phyloP scores from a whole-genome alignment of 2,888 invertebrate species.

The Macrosiphum euphorbiae region DNA sequence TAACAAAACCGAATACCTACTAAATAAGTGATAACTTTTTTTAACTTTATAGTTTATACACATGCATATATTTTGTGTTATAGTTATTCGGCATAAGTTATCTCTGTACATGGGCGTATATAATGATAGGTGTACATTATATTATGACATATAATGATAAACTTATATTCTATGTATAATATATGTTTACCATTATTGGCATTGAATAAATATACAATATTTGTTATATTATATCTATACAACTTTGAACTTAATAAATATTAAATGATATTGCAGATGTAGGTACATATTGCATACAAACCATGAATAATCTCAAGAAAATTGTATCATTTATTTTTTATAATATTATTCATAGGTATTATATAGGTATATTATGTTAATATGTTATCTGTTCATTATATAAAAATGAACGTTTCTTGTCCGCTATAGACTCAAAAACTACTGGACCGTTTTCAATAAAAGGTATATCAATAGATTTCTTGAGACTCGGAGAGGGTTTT shows the following conservation, averaged over 20 bases:
- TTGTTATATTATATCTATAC: neutral
- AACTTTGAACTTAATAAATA: neutral
- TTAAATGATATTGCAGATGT: neutral
- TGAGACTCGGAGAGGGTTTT: no score
- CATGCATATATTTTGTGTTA: neutral
- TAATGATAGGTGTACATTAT: neutral
- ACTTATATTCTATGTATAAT: neutral
- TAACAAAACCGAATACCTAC: neutral
- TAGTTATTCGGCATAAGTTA: neutral
- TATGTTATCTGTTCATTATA: neutral
- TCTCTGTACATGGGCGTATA: neutral
- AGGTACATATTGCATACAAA: neutral
- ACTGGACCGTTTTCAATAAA: no score
- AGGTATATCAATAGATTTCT: no score
- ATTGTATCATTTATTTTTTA: neutral
- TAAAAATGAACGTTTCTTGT: no score
- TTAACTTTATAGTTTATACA: neutral
- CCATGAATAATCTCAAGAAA: neutral
- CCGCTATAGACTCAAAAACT: no score
- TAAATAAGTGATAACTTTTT: neutral
- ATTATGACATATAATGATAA: no score
- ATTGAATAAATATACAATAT: neutral
- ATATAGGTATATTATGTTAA: neutral
- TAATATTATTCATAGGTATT: neutral
- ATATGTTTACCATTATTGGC: neutral